A percentile compares a stretch with the other conserved stretches of the same genome.
Evolutionary conservation across 2,888 invertebrate species (phyloP).

Genomic region (Trichacis sp.): DNA sequence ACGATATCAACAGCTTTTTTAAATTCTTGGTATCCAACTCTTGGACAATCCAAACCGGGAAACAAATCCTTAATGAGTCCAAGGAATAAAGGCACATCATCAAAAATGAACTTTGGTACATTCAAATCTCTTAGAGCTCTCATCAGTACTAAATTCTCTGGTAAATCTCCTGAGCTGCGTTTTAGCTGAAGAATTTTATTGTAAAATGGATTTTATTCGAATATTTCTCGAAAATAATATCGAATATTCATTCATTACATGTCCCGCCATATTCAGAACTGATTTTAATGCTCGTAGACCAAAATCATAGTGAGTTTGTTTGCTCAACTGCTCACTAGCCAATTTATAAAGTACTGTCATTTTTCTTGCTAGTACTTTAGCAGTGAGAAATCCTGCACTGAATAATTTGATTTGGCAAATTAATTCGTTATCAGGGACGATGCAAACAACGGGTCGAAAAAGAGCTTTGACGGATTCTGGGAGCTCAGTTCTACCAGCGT

Average conservation of each 20-base stretch:
- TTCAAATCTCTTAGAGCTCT: constrained; percentile 92
- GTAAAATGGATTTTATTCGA: too few species aligned
- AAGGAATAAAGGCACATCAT: constrained; percentile 90
- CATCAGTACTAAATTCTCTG: constrained; percentile 91
- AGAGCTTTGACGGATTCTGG: constrained; percentile 93
- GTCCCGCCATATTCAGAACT: constrained; percentile 91
- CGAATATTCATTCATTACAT: constrained; percentile 58
- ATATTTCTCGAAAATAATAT: too few species aligned
- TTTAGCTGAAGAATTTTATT: too few species aligned
- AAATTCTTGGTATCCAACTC: constrained; percentile 89
- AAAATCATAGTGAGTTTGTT: constrained; percentile 95
- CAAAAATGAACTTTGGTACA: constrained; percentile 91
- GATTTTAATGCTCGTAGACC: constrained; percentile 92
- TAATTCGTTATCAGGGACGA: constrained; percentile 90
- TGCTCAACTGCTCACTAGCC: constrained; percentile 88
- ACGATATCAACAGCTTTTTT: constrained; percentile 81
- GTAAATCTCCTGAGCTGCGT: constrained; percentile 80
- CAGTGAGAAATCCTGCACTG: constrained; percentile 91
- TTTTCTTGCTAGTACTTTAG: constrained; percentile 92
- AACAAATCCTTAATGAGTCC: constrained; percentile 91
- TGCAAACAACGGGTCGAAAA: constrained; percentile 92
- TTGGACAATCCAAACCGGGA: constrained; percentile 90
- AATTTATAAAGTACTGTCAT: constrained; percentile 93
- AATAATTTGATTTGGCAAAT: constrained; percentile 93
- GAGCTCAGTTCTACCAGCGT: constrained; percentile 90